phyloP scores from a whole-genome alignment of 2,797 vertebrate genomes.

The Enteromius viviparus region DNA sequence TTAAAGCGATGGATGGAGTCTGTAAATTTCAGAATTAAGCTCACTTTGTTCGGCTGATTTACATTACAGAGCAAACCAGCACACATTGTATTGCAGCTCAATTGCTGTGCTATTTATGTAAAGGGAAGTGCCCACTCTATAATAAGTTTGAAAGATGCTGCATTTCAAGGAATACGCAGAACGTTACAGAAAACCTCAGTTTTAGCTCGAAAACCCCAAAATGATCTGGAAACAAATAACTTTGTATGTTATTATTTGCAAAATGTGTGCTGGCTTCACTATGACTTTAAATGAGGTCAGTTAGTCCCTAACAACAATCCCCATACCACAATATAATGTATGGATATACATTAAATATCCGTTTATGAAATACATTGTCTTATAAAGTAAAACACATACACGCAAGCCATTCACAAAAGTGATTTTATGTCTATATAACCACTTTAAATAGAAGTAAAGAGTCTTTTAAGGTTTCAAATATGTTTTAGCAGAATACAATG shows the following conservation, averaged over 20 bases:
- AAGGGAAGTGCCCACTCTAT: background rate
- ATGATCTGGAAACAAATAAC: background rate
- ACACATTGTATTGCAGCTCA: conserved; percentile 10
- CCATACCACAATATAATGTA: background rate
- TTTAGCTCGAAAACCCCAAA: background rate
- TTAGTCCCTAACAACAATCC: background rate
- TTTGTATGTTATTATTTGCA: background rate
- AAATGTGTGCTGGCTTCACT: background rate
- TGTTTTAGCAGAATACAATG: too few relatives aligned
- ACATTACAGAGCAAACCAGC: conserved; percentile 38
- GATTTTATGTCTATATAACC: too few relatives aligned
- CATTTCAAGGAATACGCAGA: background rate
- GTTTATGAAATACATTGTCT: too few relatives aligned
- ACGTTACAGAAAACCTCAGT: conserved; percentile 5
- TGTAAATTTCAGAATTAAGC: conserved; percentile 57
- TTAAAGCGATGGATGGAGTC: conserved; percentile 53
- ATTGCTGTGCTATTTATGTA: background rate
- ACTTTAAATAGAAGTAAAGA: too few relatives aligned
- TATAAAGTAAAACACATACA: too few relatives aligned
- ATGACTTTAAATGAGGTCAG: background rate
- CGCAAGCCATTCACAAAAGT: too few relatives aligned
- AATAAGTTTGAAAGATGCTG: background rate
- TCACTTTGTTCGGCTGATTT: conserved; percentile 48
- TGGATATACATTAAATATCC: too few relatives aligned
- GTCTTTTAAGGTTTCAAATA: too few relatives aligned